These are phyloP conservation scores for Mobula birostris DNA, from an alignment of 2,113 vertebrate species.

Conservation along the genomic window DNA sequence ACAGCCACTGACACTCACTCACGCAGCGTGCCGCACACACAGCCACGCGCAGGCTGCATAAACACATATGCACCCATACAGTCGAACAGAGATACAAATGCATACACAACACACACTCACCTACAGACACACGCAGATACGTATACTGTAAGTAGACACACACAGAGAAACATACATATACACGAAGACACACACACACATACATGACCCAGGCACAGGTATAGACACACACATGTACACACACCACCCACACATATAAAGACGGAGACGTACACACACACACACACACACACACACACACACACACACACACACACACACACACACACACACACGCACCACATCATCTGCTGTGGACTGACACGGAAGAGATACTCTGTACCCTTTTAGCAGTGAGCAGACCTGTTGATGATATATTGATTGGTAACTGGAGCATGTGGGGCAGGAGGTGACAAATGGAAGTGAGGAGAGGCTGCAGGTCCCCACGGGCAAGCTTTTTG, in stretches of 20 bases:
- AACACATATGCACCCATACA: neutral
- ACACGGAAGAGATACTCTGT: too few species aligned
- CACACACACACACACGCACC: neutral
- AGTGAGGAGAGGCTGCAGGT: neutral
- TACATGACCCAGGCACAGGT: neutral
- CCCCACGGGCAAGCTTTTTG: neutral
- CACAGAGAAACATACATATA: neutral
- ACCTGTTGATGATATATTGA: neutral
- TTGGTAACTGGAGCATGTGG: neutral
- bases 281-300: neutral
- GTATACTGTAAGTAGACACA: neutral
- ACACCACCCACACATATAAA: too few species aligned
- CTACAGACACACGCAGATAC: neutral
- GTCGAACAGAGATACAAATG: neutral
- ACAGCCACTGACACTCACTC: neutral
- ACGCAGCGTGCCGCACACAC: neutral
- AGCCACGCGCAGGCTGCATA: neutral
- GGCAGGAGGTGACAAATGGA: neutral
- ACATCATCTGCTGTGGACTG: too few species aligned
- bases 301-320: neutral
- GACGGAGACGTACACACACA: neutral
- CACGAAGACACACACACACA: neutral
- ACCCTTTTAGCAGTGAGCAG: neutral
- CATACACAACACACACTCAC: neutral
- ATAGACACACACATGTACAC: neutral